These are phyloP conservation scores for Dendrolimus kikuchii DNA, from an alignment of 1,140 invertebrate genomes.

Conservation along the genomic window DNA sequence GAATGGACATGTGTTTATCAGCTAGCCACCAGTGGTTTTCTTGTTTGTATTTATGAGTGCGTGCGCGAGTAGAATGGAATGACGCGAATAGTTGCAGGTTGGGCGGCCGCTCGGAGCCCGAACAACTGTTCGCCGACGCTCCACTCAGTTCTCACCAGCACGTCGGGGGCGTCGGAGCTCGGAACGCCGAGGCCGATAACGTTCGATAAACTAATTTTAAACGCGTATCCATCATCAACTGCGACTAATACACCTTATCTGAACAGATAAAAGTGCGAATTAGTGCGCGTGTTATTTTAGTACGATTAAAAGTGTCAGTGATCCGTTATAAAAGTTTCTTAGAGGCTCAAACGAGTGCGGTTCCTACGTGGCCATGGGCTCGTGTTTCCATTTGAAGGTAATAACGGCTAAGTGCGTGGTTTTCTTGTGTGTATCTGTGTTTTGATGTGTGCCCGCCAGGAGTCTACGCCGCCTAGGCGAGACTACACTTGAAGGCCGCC, in stretches of 20 bases:
- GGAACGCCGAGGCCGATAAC: constrained; percentile 44
- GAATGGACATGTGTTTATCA: constrained; percentile 51
- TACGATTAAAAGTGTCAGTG: constrained; percentile 33
- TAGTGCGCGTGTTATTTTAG: constrained; percentile 32
- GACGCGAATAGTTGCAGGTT: constrained; percentile 59
- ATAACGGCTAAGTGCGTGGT: constrained; percentile 36
- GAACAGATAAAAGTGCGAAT: constrained; percentile 52
- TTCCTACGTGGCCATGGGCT: constrained; percentile 58
- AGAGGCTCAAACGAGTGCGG: constrained; percentile 32
- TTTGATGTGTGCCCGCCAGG: constrained; percentile 33
- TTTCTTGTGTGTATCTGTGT: constrained; percentile 38
- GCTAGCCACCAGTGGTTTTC: constrained; percentile 27
- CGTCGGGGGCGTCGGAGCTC: constrained; percentile 59
- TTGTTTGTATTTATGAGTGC: constrained; percentile 63
- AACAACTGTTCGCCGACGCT: constrained; percentile 15
- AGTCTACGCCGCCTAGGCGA: constrained; percentile 53
- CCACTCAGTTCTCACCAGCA: constrained; percentile 45
- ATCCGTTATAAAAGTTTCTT: constrained; percentile 32
- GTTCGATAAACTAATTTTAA: constrained; percentile 14
- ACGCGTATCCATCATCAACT: constrained; percentile 24
- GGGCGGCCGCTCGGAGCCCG: constrained; percentile 25
- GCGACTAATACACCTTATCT: constrained; percentile 55
- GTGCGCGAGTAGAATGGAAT: constrained; percentile 46
- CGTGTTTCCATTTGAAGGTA: constrained; percentile 56
- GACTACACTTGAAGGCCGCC: constrained; percentile 64